A percentile compares a stretch with the other conserved stretches of the same genome.
These are phyloP conservation scores for Drosophila infuscata DNA, from an alignment of 2,888 invertebrate genomes.

Conservation along the genomic window DNA sequence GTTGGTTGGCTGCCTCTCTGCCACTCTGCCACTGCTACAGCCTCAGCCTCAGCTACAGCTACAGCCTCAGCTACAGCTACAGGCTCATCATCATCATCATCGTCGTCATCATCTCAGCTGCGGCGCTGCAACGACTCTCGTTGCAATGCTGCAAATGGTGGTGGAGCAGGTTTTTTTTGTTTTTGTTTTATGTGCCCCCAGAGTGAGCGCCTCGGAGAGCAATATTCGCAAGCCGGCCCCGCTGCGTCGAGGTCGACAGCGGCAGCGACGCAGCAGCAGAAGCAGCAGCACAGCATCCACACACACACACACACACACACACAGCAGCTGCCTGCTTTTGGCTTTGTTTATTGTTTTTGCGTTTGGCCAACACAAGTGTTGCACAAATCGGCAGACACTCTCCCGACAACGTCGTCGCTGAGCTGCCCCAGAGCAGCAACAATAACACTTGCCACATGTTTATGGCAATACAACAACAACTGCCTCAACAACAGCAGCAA, in stretches of 20 bases:
- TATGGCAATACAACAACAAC: conserved; percentile 55
- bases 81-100: conserved; percentile 15
- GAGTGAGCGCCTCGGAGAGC: conserved; percentile 66
- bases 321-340: conserved; percentile 41
- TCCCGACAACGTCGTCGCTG: conserved; percentile 23
- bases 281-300: conserved; percentile 41
- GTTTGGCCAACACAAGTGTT: conserved; percentile 72
- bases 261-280: conserved; percentile 22
- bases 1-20: conserved; percentile 51
- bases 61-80: conserved; percentile 9
- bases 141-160: conserved; percentile 69
- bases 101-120: conserved; percentile 36
- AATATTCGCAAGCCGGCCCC: conserved; percentile 58
- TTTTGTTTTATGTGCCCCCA: conserved; percentile 40
- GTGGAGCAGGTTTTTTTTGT: conserved; percentile 71
- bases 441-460: conserved; percentile 68
- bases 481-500: conserved; percentile 37
- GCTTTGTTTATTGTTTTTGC: conserved; percentile 74
- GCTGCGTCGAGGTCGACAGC: conserved; percentile 55
- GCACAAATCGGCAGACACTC: conserved; percentile 79
- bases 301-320: conserved; percentile 22
- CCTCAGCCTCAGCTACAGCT: conserved; percentile 8
- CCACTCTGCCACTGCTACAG: conserved; percentile 26
- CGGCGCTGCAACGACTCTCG: conserved; percentile 30
- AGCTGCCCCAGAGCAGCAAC: conserved; percentile 15